Evolutionary conservation across 1,140 invertebrate species (phyloP).

Genomic region (Glomeris maerens): DNA sequence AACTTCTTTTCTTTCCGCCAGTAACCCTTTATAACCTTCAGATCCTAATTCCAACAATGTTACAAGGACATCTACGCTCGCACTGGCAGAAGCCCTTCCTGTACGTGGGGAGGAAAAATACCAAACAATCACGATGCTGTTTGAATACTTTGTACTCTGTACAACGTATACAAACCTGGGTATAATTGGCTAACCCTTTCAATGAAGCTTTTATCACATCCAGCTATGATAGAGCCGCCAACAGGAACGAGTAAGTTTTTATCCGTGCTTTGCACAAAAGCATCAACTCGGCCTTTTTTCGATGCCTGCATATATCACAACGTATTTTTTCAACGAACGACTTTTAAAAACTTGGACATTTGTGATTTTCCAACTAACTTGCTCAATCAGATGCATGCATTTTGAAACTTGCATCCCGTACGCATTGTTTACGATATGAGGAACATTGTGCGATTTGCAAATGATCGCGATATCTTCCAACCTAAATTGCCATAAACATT

Average conservation of each 20-base stretch:
- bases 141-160: not conserved
- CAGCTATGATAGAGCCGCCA: constrained; percentile 65
- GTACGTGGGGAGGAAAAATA: constrained; percentile 12
- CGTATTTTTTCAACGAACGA: not conserved
- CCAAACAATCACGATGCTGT: not conserved
- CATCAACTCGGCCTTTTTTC: constrained; percentile 52
- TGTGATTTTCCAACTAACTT: constrained; percentile 39
- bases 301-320: constrained; percentile 21
- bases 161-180: constrained; percentile 39
- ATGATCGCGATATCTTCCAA: constrained; percentile 39
- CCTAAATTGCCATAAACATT: constrained; percentile 19
- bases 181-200: constrained; percentile 56
- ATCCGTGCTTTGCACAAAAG: constrained; percentile 73
- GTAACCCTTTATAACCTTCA: constrained; percentile 47
- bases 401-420: constrained; percentile 67
- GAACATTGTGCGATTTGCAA: constrained; percentile 49
- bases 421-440: constrained; percentile 76
- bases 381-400: constrained; percentile 56
- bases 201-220: constrained; percentile 50
- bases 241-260: constrained; percentile 83
- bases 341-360: not conserved
- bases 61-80: constrained; percentile 63
- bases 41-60: constrained; percentile 59
- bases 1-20: constrained; percentile 47
- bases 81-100: constrained; percentile 57